Conservation (phyloP, 1,140 invertebrate species). For the Xylocopa sonorina region DNA sequence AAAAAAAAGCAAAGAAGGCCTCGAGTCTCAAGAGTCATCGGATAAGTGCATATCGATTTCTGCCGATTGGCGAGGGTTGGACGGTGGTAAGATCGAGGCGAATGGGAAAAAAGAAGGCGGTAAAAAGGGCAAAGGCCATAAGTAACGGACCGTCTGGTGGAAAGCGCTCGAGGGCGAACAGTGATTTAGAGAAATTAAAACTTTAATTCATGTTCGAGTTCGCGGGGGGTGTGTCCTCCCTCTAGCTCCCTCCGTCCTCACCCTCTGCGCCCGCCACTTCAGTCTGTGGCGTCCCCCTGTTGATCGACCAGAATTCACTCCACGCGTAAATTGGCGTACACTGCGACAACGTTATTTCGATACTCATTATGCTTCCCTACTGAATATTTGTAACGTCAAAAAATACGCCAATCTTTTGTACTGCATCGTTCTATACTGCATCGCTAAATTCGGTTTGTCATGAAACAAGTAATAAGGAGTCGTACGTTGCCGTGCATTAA, state of each 20-base stretch:
- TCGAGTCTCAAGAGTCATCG: conserved; percentile 65
- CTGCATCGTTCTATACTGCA: no score
- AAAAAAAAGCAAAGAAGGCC: conserved; percentile 32
- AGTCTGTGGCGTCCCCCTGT: conserved; percentile 54
- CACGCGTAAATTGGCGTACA: conserved; percentile 73
- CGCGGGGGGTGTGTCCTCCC: conserved; percentile 64
- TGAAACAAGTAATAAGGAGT: no score
- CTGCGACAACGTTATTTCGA: conserved; percentile 70
- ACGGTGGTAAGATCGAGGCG: conserved; percentile 66
- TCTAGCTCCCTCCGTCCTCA: conserved; percentile 30
- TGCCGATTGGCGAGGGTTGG: conserved; percentile 62
- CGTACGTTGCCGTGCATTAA: no score
- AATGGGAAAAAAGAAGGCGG: conserved; percentile 71
- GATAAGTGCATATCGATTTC: conserved; percentile 77
- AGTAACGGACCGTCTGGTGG: conserved; percentile 81
- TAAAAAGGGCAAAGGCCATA: conserved; percentile 80
- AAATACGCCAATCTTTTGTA: no score
- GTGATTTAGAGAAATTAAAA: conserved; percentile 83
- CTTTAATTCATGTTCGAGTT: conserved; percentile 82
- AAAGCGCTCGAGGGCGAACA: conserved; percentile 78
- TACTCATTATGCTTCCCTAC: conserved; percentile 52
- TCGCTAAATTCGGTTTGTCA: no score
- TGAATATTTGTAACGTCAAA: background rate
- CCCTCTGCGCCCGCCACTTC: conserved; percentile 32
- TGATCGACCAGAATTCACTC: conserved; percentile 67